These are phyloP conservation scores for Microcebus ravelobensis DNA, from an alignment of 2,113 vertebrate genomes.

Conservation along the genomic window DNA sequence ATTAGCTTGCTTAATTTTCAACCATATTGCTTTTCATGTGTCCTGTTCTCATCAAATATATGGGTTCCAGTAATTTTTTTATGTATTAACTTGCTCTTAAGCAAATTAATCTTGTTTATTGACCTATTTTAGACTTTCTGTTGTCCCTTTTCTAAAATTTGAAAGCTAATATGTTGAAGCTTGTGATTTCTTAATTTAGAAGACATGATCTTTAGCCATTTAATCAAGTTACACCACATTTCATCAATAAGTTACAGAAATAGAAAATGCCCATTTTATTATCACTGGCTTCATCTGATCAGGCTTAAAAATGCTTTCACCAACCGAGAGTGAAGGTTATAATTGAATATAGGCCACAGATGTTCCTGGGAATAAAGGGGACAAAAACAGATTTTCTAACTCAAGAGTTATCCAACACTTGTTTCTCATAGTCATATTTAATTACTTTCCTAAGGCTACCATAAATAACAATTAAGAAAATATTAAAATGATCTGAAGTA, in stretches of 20 bases:
- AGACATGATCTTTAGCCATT: conserved; percentile 43
- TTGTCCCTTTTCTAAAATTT: conserved; percentile 5
- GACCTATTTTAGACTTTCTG: conserved; percentile 7
- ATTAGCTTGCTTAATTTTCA: neutral
- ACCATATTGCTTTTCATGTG: neutral
- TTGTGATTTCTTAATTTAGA: conserved; percentile 30
- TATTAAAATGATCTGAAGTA: neutral
- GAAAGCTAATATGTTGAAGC: conserved; percentile 8
- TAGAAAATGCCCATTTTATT: conserved; percentile 64
- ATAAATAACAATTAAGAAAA: conserved; percentile 43
- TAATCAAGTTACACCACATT: neutral
- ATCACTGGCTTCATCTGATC: conserved; percentile 60
- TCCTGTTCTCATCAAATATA: neutral
- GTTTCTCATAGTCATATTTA: conserved; percentile 47
- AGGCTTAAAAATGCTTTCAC: conserved; percentile 80
- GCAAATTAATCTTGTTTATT: conserved; percentile 9
- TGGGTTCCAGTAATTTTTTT: neutral
- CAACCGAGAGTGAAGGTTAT: conserved; percentile 73
- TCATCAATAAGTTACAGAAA: neutral
- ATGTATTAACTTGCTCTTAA: neutral
- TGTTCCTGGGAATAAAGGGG: conserved; percentile 74
- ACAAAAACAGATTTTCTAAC: conserved; percentile 81
- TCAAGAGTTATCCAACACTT: conserved; percentile 53
- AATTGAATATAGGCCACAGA: conserved; percentile 83
- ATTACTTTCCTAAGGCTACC: conserved; percentile 58